Conservation (phyloP, 2,797 vertebrate species). For the Pangasius sanitwongsei region DNA sequence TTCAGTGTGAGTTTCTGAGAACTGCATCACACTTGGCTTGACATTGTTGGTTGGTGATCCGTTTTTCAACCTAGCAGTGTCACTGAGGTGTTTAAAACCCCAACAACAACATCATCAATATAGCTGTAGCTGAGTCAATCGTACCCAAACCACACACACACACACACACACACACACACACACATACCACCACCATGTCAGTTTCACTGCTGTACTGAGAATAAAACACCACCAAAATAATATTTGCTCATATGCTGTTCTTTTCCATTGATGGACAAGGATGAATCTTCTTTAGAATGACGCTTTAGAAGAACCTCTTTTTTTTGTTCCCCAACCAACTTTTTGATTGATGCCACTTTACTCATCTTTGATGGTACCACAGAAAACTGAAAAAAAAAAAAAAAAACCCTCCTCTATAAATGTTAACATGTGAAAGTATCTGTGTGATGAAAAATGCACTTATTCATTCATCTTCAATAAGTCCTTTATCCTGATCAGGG, state of each 20-base stretch:
- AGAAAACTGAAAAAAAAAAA: not conserved
- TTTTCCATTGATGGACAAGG: not conserved
- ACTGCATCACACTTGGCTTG: not conserved
- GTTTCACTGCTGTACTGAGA: not conserved
- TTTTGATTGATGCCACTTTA: not conserved
- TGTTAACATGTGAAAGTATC: not conserved
- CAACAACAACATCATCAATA: not conserved
- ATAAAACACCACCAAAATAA: not conserved
- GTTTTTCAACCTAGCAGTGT: not conserved
- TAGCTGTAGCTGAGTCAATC: not conserved
- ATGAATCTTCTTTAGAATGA: not conserved
- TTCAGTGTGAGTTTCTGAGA: not conserved
- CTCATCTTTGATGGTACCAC: not conserved
- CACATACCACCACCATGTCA: not conserved
- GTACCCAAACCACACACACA: no score
- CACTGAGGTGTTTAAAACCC: not conserved
- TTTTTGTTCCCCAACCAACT: not conserved
- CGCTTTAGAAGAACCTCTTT: not conserved
- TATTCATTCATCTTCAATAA: conserved; percentile 1
- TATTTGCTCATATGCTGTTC: not conserved
- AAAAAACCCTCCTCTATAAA: not conserved
- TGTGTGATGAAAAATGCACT: not conserved
- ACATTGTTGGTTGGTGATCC: not conserved
- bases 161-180: not conserved
- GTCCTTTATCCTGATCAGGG: not conserved